Conservation (phyloP, 2,797 vertebrate genomes). For the Poecile montanus region DNA sequence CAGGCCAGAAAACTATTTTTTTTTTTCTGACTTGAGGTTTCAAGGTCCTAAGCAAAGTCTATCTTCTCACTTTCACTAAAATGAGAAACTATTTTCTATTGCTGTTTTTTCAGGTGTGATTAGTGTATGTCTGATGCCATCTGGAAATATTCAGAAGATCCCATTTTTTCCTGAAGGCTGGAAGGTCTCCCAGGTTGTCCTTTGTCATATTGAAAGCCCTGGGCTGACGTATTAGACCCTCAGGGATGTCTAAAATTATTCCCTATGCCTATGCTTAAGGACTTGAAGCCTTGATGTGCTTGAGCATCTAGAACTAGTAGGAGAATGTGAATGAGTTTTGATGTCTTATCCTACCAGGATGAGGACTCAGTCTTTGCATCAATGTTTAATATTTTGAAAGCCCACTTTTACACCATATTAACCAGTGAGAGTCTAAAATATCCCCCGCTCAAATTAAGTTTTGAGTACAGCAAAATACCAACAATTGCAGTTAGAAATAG, state of each 20-base stretch:
- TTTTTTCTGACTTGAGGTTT: background rate
- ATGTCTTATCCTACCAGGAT: background rate
- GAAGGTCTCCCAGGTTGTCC: background rate
- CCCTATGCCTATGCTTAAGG: background rate
- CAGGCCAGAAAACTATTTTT: background rate
- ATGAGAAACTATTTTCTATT: background rate
- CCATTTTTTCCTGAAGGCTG: background rate
- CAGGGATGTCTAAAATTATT: background rate
- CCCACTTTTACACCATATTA: background rate
- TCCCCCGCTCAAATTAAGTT: background rate
- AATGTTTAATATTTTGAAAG: background rate
- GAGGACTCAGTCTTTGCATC: background rate
- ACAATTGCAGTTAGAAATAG: background rate
- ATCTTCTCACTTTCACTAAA: background rate
- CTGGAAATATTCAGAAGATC: background rate
- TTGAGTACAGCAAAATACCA: background rate
- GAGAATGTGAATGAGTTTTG: background rate
- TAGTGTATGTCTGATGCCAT: background rate
- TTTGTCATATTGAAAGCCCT: background rate
- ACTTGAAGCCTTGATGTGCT: background rate
- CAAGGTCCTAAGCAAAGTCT: background rate
- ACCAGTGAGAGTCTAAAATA: background rate
- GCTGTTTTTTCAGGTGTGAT: background rate
- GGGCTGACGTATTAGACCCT: background rate
- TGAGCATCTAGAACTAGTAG: background rate